Conservation (phyloP, 1,140 invertebrate genomes). For the Aphidius gifuensis region DNA sequence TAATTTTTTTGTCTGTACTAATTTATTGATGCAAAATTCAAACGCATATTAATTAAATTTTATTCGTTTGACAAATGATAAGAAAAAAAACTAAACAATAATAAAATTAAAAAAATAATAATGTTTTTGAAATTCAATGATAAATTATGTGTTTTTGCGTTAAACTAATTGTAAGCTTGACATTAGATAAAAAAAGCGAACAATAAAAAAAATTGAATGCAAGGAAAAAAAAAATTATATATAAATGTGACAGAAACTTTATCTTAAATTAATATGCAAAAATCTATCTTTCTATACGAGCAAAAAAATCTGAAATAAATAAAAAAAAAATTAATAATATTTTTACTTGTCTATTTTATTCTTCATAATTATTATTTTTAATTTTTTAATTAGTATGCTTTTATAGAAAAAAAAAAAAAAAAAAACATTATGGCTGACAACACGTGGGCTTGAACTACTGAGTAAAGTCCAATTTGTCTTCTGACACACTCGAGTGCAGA, state of each 20-base stretch:
- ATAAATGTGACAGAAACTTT: constrained; percentile 12
- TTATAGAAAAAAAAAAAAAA: too few relatives aligned
- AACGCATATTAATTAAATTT: background rate
- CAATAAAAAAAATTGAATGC: constrained; percentile 15
- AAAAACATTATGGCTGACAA: too few relatives aligned
- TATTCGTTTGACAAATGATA: constrained; percentile 17
- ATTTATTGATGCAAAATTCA: background rate
- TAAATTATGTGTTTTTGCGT: constrained; percentile 31
- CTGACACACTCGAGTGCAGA: too few relatives aligned
- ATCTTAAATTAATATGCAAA: too few relatives aligned
- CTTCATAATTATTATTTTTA: too few relatives aligned
- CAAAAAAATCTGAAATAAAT: background rate
- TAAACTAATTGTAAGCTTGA: constrained; percentile 29
- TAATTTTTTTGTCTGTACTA: too few relatives aligned
- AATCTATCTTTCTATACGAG: too few relatives aligned
- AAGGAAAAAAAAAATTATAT: constrained; percentile 29
- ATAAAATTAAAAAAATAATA: constrained; percentile 17
- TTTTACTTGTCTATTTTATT: too few relatives aligned
- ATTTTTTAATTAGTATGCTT: too few relatives aligned
- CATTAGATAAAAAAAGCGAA: constrained; percentile 15
- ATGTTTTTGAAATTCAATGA: constrained; percentile 32
- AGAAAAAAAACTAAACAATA: constrained; percentile 13
- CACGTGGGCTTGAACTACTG: too few relatives aligned
- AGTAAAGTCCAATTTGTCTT: too few relatives aligned
- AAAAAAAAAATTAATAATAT: background rate